Evolutionary conservation across 2,888 invertebrate genomes (phyloP).

Genomic region (Rhyacophila evoluta): DNA sequence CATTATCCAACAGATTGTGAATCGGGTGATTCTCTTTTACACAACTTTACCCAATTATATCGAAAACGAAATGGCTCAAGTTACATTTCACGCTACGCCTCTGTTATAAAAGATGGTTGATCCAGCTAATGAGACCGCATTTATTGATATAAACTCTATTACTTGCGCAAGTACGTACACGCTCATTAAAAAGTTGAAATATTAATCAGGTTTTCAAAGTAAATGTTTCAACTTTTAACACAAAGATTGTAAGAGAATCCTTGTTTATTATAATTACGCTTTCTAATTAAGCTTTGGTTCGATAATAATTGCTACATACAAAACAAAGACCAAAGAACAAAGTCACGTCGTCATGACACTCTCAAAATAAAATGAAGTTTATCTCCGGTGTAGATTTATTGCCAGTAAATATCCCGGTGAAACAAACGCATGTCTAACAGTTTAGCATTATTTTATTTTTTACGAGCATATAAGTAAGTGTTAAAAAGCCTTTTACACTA

Average conservation of each 20-base stretch:
- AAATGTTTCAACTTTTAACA: slow-evolving; percentile 7
- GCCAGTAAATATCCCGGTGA: too few relatives aligned
- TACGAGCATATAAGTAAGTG: too few relatives aligned
- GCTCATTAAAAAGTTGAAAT: slow-evolving; percentile 23
- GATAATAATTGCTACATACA: not conserved
- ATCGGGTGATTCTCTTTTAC: not conserved
- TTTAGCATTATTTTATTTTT: too few relatives aligned
- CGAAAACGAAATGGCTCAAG: too few relatives aligned
- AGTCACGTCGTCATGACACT: not conserved
- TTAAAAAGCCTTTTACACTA: too few relatives aligned
- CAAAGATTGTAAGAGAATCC: slow-evolving; percentile 1
- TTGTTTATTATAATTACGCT: not conserved
- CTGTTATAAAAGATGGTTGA: not conserved
- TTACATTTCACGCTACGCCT: not conserved
- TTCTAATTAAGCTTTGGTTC: slow-evolving; percentile 10
- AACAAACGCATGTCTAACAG: too few relatives aligned
- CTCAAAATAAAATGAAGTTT: too few relatives aligned
- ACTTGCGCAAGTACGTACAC: not conserved
- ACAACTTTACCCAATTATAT: not conserved
- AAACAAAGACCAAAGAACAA: not conserved
- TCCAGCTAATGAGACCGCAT: not conserved
- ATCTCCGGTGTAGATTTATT: too few relatives aligned
- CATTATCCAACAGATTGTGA: not conserved
- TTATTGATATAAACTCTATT: slow-evolving; percentile 24
- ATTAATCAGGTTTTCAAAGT: slow-evolving; percentile 18